Percentiles rank a stretch among this genome's conserved stretches.
phyloP scores from a whole-genome alignment of 2,797 vertebrate species.

The Mionectes olivaceus region DNA sequence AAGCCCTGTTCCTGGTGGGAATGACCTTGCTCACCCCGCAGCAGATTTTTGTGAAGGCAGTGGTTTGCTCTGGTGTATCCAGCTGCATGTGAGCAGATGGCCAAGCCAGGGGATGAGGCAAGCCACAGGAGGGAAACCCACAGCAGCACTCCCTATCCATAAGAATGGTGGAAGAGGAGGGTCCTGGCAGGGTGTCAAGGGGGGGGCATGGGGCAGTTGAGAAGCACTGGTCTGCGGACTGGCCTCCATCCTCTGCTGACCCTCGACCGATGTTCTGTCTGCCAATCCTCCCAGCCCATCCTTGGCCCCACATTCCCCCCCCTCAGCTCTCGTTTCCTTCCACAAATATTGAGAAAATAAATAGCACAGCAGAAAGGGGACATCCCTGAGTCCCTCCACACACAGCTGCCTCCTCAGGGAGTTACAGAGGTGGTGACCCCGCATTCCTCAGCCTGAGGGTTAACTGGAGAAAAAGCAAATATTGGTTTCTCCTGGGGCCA shows the following conservation, averaged over 20 bases:
- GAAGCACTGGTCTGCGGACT: background rate
- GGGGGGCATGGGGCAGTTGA: fast-evolving
- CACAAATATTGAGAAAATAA: conserved; percentile 61
- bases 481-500: background rate
- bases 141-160: background rate
- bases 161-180: background rate
- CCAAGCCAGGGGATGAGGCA: background rate
- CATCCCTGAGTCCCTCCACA: background rate
- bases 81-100: background rate
- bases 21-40: background rate
- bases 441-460: conserved; percentile 37
- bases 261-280: fast-evolving
- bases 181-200: background rate
- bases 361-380: background rate
- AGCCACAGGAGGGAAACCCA: background rate
- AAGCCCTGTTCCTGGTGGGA: background rate
- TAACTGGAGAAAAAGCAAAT: conserved; percentile 37
- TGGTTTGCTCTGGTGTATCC: background rate
- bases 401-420: background rate
- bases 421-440: conserved; percentile 65
- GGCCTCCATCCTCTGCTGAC: background rate
- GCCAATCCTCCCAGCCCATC: background rate
- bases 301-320: background rate
- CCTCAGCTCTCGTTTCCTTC: conserved; percentile 35
- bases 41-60: background rate